These are phyloP conservation scores for Keiferia lycopersicella DNA, from an alignment of 2,888 invertebrate genomes.

Conservation along the genomic window DNA sequence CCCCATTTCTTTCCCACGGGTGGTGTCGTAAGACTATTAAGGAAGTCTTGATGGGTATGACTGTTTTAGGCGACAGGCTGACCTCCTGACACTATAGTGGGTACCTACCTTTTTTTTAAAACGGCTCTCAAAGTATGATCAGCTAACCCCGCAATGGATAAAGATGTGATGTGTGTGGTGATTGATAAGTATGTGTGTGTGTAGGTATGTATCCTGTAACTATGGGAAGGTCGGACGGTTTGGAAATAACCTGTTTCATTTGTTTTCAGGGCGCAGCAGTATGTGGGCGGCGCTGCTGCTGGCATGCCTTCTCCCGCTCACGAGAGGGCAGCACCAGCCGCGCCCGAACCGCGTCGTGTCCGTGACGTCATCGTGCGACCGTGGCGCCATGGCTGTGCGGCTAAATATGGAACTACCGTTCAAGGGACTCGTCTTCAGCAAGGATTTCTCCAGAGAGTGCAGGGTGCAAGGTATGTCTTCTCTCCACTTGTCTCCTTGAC, in stretches of 20 bases:
- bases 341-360: conserved; percentile 79
- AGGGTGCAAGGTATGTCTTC: conserved; percentile 76
- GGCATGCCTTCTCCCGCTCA: conserved; percentile 48
- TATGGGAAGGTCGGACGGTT: too few relatives aligned
- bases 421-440: conserved; percentile 87
- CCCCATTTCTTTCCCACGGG: too few relatives aligned
- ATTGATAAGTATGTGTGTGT: too few relatives aligned
- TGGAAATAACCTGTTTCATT: not conserved
- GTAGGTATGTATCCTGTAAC: too few relatives aligned
- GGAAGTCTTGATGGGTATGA: too few relatives aligned
- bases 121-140: too few relatives aligned
- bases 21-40: too few relatives aligned
- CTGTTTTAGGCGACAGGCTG: too few relatives aligned
- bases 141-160: too few relatives aligned
- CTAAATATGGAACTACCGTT: conserved; percentile 83
- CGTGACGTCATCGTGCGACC: conserved; percentile 83
- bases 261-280: conserved; percentile 50
- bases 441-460: conserved; percentile 88
- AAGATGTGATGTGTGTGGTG: too few relatives aligned
- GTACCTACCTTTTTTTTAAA: too few relatives aligned
- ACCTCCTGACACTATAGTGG: too few relatives aligned
- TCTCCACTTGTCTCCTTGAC: not conserved
- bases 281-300: conserved; percentile 68
- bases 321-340: conserved; percentile 45
- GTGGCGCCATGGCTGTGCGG: conserved; percentile 82